Base-by-base conservation (phyloP, 1,140 invertebrate species). In the Neodiprion fabricii region DNA sequence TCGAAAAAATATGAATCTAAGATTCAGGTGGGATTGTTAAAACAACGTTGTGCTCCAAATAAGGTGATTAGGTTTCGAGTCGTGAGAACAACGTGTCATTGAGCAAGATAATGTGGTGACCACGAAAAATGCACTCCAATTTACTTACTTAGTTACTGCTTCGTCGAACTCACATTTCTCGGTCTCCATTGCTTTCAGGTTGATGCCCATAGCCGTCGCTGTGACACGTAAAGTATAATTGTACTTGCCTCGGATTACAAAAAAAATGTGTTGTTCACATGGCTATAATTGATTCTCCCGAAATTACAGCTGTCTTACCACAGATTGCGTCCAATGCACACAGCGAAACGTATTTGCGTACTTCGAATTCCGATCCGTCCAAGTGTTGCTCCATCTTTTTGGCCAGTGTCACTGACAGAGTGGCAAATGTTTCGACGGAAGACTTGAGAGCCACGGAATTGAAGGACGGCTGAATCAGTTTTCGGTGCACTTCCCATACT, bases 401-500 rank as follows among this genome's bases (percentile, higher is more conserved):
- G 4, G 72, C 67, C 23, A 78, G 23, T 61, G 73, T 74, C 21
- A 53, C 48, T 7, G 74, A 50, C 65, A 78, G 68, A 23, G 68
- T 68, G 7, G 23, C 68, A 40, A 77, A 80, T 17, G 73, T 68
- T 11, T 79, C 75, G 40, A 81, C 50, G 40, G 77, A 79, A 11
- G 69, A 67, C 67, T 79, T 71, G 66, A 81, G 78, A 47, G 75
- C 71, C 61, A 75, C 49, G 49, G 72, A 71, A 69, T 75, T 76
- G 67, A 81, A 79, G 21, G 77, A 72, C 10, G 73, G 75, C 67
- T 71, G 53, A 7, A 81, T 74, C 4, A 73, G 48, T 74, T 76
- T 78, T 12, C 76, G 50, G 67, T 81, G 74, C 1, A 28, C 14
- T 61, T 72, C 78, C 79, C 79, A 81, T 28, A 14, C 65, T 70